Evolutionary conservation across 2,888 invertebrate genomes (phyloP).

Genomic region (Chrysodeixis includens): DNA sequence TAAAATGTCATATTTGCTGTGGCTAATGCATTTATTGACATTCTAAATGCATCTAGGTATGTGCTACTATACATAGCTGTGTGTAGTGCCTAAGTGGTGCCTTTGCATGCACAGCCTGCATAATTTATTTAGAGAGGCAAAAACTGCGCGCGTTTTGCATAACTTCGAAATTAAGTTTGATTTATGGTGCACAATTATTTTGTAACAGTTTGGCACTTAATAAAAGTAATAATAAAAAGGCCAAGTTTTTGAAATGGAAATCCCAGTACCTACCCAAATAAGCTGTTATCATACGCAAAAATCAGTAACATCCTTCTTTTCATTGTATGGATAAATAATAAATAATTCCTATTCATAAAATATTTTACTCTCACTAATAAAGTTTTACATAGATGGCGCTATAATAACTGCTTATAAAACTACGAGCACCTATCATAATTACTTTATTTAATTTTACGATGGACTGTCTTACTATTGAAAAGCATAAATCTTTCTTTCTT

Average conservation of each 20-base stretch:
- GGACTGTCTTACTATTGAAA: too few relatives aligned
- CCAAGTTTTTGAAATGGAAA: not conserved
- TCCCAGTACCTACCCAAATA: not conserved
- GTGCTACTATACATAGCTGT: not conserved
- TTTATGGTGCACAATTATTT: not conserved
- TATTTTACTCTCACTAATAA: too few relatives aligned
- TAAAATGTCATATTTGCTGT: not conserved
- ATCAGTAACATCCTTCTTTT: not conserved
- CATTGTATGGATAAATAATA: not conserved
- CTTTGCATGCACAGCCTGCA: conserved; percentile 4
- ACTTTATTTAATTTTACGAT: too few relatives aligned
- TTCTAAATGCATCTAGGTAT: conserved; percentile 11
- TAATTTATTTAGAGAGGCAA: conserved; percentile 4
- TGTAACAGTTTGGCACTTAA: not conserved
- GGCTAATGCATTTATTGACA: conserved; percentile 15
- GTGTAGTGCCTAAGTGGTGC: not conserved
- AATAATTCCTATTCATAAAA: too few relatives aligned
- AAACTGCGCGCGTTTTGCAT: not conserved
- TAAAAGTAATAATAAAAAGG: not conserved
- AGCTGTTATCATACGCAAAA: not conserved
- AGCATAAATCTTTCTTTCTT: too few relatives aligned
- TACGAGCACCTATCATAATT: too few relatives aligned
- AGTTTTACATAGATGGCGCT: too few relatives aligned
- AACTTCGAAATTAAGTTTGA: not conserved
- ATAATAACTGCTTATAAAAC: too few relatives aligned